Evolutionary conservation across 1,140 invertebrate genomes (phyloP), one percentile per base, ranked within the genome.

Genomic region (Aphidius gifuensis): DNA sequence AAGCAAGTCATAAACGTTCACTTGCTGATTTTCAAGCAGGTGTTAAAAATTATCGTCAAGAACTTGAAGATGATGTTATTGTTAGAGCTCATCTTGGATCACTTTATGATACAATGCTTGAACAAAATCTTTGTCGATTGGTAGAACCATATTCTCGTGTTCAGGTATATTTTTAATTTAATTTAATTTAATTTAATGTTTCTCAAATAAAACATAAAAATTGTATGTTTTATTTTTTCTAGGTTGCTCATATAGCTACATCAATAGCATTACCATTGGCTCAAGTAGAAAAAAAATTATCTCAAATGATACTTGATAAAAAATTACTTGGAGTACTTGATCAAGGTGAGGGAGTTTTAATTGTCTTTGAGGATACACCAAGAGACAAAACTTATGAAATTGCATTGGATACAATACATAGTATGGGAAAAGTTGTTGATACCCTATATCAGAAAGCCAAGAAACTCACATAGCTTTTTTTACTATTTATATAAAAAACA

Each of bases 291-390:
- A 97, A 97, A 81, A 99, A 99, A 82, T 81, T 99, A 16, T 98
- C 97, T 38, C 97, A 99, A 80, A 99, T 99, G 98, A 99, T 99
- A 76, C 83, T 99, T 72, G 98, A 99, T 80, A 96, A 97, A 68
- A 99, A 99, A 80, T 89, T 99, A 66, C 87, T 90, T 83, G 96
- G 97, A 21, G 98, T 98, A 69, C 83, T 99, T 53, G 97, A 99
- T 84, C 98, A 99, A 84, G 97, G 96, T 56, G 93, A 95, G 81
- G 97, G 92, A 64, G 94, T 99, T 9, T 83, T 99, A 40, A 95
- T 99, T 68, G 93, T 99, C 8, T 99, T 98, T 81, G 97, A 99
- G 79, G 93, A 95, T 73, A 91, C 90, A 54, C 86, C 90, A n/a
- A 86, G 92, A 48, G 97, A 99, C 75, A 96, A 97, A 78, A 98